Evolutionary conservation across 1,140 invertebrate species (phyloP).

Genomic region (Hycleus phaleratus): DNA sequence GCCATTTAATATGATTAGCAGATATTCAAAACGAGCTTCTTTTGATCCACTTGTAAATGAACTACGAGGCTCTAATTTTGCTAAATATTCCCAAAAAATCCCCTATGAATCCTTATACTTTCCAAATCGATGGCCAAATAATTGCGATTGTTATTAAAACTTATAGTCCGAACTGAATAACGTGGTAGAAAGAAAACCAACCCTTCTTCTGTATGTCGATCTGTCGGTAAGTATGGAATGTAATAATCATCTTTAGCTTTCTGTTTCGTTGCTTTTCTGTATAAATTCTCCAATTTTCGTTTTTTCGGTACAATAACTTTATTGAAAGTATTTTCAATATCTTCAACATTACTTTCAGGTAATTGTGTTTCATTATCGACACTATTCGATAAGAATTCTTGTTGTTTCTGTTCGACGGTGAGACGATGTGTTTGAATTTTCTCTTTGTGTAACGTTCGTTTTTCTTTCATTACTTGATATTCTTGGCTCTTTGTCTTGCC

Average conservation of each 20-base stretch:
- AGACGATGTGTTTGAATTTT: slow-evolving; percentile 46
- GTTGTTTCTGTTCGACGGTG: slow-evolving; percentile 42
- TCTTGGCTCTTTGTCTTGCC: slow-evolving; percentile 67
- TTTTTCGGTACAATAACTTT: slow-evolving; percentile 52
- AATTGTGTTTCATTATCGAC: slow-evolving; percentile 25
- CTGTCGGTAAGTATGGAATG: slow-evolving; percentile 76
- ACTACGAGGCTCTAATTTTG: too few relatives aligned
- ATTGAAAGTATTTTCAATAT: slow-evolving; percentile 36
- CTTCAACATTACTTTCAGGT: slow-evolving; percentile 29
- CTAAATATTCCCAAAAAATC: too few relatives aligned
- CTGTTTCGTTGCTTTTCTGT: slow-evolving; percentile 48
- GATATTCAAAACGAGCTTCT: too few relatives aligned
- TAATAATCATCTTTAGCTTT: slow-evolving; percentile 68
- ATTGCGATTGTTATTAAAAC: too few relatives aligned
- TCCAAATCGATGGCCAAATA: too few relatives aligned
- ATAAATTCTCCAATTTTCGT: slow-evolving; percentile 49
- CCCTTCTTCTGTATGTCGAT: slow-evolving; percentile 84
- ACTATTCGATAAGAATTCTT: slow-evolving; percentile 27
- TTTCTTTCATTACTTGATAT: slow-evolving; percentile 64
- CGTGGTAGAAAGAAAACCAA: slow-evolving; percentile 30
- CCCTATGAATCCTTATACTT: too few relatives aligned
- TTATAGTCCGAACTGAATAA: too few relatives aligned
- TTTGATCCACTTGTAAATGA: too few relatives aligned
- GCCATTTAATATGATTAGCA: too few relatives aligned
- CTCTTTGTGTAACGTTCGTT: slow-evolving; percentile 56